Percentiles rank a stretch among this genome's conserved stretches.
Evolutionary conservation across 2,113 vertebrate species (phyloP).

Genomic region (Malurus alboscapulatus): DNA sequence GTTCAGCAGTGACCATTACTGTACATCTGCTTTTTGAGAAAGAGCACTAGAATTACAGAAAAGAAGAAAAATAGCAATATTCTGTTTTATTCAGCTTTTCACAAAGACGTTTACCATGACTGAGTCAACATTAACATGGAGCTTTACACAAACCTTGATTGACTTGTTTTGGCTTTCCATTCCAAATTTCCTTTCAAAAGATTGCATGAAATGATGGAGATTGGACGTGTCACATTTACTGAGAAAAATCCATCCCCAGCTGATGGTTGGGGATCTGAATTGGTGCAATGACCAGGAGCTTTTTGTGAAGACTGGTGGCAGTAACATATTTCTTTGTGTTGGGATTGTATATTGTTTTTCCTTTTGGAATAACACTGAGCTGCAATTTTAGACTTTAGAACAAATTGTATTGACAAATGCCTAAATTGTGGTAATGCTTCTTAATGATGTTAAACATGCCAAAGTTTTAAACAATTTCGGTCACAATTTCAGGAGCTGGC

Average conservation of each 20-base stretch:
- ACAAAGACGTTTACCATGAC: neutral
- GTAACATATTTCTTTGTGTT: neutral
- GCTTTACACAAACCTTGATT: neutral
- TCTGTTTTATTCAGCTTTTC: neutral
- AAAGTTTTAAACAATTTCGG: neutral
- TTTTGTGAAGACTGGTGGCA: neutral
- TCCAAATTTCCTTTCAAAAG: neutral
- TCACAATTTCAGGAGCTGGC: neutral
- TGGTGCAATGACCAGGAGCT: neutral
- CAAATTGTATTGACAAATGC: neutral
- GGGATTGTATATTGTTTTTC: neutral
- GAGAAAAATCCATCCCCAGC: fast-evolving
- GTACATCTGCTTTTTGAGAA: neutral
- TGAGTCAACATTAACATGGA: neutral
- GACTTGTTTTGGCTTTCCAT: neutral
- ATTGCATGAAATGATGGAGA: neutral
- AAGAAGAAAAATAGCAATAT: neutral
- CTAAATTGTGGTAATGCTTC: neutral
- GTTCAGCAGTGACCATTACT: neutral
- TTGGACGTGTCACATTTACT: neutral
- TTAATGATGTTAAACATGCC: neutral
- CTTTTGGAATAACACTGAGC: neutral
- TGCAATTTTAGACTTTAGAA: neutral
- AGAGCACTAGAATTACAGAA: neutral
- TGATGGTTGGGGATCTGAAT: neutral